A percentile compares a stretch with the other conserved stretches of the same genome.
Conservation (phyloP, 2,888 invertebrate genomes). For the Tolmerus cingulatus region DNA sequence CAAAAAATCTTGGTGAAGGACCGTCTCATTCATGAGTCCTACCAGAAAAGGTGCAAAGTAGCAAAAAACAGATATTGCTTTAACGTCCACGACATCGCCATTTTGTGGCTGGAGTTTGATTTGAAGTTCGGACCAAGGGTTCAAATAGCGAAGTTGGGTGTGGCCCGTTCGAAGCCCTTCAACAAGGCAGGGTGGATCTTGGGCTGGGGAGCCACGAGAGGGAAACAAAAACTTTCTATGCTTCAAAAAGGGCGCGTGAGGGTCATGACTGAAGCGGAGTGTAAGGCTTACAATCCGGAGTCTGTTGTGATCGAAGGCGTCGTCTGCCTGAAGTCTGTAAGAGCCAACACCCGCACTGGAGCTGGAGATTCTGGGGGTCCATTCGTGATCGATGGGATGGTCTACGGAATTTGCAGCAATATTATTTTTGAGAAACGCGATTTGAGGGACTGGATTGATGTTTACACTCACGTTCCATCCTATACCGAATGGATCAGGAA, state of each 20-base stretch:
- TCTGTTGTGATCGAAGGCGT: neutral
- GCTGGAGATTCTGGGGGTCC: neutral
- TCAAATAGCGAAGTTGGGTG: neutral
- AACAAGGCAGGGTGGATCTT: neutral
- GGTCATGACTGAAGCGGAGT: neutral
- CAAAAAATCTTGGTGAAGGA: neutral
- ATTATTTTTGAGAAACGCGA: neutral
- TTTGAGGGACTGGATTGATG: neutral
- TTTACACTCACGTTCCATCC: neutral
- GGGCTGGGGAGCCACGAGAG: neutral
- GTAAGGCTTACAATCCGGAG: neutral
- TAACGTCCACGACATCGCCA: neutral
- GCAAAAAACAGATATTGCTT: neutral
- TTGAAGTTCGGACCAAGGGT: neutral
- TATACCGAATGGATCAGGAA: neutral
- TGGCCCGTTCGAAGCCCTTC: neutral
- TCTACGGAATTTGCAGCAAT: no score
- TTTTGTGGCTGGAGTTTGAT: neutral
- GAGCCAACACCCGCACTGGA: neutral
- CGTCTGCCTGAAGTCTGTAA: neutral
- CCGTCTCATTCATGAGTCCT: neutral
- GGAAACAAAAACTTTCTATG: neutral
- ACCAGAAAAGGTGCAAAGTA: neutral
- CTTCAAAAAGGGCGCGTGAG: neutral
- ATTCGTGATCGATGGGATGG: no score